Evolutionary conservation across 2,888 invertebrate genomes (phyloP).

Genomic region (Nomada ferruginata): DNA sequence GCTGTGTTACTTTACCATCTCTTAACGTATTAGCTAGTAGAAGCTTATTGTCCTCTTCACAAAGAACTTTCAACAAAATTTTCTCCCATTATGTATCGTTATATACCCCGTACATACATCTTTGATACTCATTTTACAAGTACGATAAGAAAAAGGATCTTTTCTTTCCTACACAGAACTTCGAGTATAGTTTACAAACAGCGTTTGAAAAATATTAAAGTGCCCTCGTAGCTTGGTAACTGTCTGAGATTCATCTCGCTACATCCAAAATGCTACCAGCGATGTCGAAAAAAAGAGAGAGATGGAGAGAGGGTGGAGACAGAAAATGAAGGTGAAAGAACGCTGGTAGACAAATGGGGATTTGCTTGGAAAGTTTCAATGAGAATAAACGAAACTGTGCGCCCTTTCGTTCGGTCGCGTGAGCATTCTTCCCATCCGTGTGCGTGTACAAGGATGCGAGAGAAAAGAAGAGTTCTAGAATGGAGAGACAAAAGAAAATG

Average conservation of each 20-base stretch:
- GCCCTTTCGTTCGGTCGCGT: conserved; percentile 61
- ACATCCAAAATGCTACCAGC: conserved; percentile 36
- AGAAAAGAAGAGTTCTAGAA: conserved; percentile 54
- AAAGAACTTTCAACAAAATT: not conserved
- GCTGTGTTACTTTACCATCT: not conserved
- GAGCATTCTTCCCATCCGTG: conserved; percentile 57
- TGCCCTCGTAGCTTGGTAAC: conserved; percentile 12
- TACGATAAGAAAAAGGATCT: not conserved
- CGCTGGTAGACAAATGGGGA: conserved; percentile 58
- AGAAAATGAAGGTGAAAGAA: conserved; percentile 57
- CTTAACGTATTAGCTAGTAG: not conserved
- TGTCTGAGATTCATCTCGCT: conserved; percentile 38
- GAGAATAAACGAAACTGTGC: conserved; percentile 67
- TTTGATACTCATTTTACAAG: not conserved
- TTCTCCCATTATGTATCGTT: not conserved
- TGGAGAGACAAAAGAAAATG: conserved; percentile 53
- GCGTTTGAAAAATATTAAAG: conserved; percentile 31
- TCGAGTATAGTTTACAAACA: not conserved
- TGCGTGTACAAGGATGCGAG: conserved; percentile 50
- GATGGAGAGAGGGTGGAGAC: not conserved
- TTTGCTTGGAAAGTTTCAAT: conserved; percentile 64
- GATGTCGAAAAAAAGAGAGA: conserved; percentile 30
- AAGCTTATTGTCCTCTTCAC: not conserved
- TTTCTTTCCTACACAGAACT: conserved; percentile 1
- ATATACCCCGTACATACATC: not conserved